Conservation (phyloP, 2,888 invertebrate genomes). For the Drosophila kuntzei region DNA sequence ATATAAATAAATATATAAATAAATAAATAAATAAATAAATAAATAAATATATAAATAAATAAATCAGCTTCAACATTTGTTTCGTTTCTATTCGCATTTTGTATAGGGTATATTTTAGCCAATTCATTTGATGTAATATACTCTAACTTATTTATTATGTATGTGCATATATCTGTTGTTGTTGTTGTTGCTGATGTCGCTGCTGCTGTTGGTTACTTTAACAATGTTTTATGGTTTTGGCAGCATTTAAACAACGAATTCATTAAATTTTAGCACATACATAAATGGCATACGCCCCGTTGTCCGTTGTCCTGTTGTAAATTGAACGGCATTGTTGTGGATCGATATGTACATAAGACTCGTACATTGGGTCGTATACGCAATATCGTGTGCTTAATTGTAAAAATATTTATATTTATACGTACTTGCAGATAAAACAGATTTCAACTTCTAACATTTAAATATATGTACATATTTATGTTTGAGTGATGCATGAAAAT, state of each 20-base stretch:
- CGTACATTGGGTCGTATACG: conserved; percentile 10
- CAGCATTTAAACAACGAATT: conserved; percentile 65
- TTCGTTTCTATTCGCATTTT: too few species aligned
- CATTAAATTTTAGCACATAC: conserved; percentile 56
- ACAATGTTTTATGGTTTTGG: conserved; percentile 68
- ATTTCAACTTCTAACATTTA: neutral
- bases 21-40: too few species aligned
- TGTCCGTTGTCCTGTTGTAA: conserved; percentile 11
- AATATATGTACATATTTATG: too few species aligned
- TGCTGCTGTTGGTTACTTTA: conserved; percentile 50
- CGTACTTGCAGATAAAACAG: conserved; percentile 3
- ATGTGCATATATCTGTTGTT: conserved; percentile 17
- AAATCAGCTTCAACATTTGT: too few species aligned
- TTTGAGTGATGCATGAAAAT: conserved; percentile 3
- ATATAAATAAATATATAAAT: too few species aligned
- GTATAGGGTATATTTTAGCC: conserved; percentile 4
- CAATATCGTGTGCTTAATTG: conserved; percentile 8
- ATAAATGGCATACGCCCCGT: conserved; percentile 38
- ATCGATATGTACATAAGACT: conserved; percentile 19
- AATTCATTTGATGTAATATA: neutral
- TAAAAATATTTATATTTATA: conserved; percentile 1
- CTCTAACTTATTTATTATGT: conserved; percentile 18
- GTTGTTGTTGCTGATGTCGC: conserved; percentile 26
- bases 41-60: too few species aligned
- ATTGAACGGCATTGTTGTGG: conserved; percentile 23